Evolutionary conservation across 2,888 invertebrate genomes (phyloP).

Genomic region (Hedya salicella): DNA sequence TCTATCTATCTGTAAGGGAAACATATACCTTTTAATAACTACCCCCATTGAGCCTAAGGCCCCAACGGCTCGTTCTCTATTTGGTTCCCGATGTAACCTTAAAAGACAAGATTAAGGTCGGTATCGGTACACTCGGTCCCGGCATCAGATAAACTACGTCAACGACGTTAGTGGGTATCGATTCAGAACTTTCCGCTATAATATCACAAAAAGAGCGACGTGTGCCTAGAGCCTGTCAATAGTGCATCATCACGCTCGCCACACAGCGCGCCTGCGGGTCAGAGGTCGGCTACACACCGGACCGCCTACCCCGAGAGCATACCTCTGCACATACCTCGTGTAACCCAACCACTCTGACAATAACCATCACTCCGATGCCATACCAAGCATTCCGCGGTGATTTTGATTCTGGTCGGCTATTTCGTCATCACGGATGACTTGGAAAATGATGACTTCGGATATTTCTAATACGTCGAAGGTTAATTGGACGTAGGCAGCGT

Average conservation of each 20-base stretch:
- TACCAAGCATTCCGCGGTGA: conserved; percentile 43
- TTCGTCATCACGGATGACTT: conserved; percentile 63
- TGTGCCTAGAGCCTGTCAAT: conserved; percentile 50
- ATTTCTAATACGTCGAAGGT: conserved; percentile 79
- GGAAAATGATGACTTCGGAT: conserved; percentile 75
- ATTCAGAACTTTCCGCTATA: conserved; percentile 47
- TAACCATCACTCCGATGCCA: conserved; percentile 45
- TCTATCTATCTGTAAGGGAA: no score
- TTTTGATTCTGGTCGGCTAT: conserved; percentile 51
- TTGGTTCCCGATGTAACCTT: conserved; percentile 10
- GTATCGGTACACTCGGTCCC: conserved; percentile 3
- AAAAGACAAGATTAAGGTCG: not conserved
- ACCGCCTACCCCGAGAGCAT: conserved; percentile 71
- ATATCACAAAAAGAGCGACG: conserved; percentile 49
- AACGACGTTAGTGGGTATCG: conserved; percentile 44
- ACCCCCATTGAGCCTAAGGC: no score
- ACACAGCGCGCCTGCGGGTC: conserved; percentile 69
- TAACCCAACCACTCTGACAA: conserved; percentile 50
- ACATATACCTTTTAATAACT: no score
- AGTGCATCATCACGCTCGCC: conserved; percentile 68
- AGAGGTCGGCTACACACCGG: conserved; percentile 71
- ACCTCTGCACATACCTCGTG: conserved; percentile 59
- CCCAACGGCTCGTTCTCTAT: conserved; percentile 5
- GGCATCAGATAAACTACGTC: conserved; percentile 29
- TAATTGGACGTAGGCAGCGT: conserved; percentile 79